Conservation (phyloP, 2,797 vertebrate genomes). For the Gastrophryne carolinensis region DNA sequence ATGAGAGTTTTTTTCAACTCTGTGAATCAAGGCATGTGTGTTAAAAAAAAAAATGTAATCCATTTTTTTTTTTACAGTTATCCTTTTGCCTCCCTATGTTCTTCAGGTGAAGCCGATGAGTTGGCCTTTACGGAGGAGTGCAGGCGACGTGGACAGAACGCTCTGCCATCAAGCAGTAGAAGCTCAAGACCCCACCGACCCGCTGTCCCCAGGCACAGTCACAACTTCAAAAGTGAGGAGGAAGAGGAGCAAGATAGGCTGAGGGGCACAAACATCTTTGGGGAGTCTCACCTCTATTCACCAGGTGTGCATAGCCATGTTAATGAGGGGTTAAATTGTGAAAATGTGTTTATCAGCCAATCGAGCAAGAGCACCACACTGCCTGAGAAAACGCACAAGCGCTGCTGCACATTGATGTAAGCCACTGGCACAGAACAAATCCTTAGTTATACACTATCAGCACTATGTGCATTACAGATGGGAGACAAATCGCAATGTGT, state of each 20-base stretch:
- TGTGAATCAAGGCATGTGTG: too few relatives aligned
- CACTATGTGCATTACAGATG: too few relatives aligned
- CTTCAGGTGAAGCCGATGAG: slow-evolving; percentile 75
- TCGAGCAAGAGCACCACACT: slow-evolving; percentile 38
- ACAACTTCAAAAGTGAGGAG: slow-evolving; percentile 70
- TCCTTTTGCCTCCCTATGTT: background rate
- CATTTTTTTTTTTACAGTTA: background rate
- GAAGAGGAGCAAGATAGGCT: slow-evolving; percentile 76
- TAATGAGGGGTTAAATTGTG: slow-evolving; percentile 11
- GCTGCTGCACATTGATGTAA: slow-evolving; percentile 25
- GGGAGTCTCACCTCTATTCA: slow-evolving; percentile 64
- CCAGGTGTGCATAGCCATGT: slow-evolving; percentile 77
- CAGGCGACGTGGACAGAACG: slow-evolving; percentile 75
- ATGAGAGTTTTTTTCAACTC: too few relatives aligned
- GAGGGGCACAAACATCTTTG: slow-evolving; percentile 60
- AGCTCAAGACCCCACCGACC: slow-evolving; percentile 59
- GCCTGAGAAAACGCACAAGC: background rate
- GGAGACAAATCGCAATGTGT: too few relatives aligned
- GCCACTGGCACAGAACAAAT: background rate
- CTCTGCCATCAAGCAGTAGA: slow-evolving; percentile 70
- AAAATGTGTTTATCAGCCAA: slow-evolving; percentile 9
- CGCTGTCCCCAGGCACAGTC: slow-evolving; percentile 66
- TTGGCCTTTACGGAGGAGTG: slow-evolving; percentile 79
- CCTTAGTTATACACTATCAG: background rate
- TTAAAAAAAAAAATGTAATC: too few relatives aligned